phyloP scores from a whole-genome alignment of 2,888 invertebrate genomes.

The Drosophila nigricruria region DNA sequence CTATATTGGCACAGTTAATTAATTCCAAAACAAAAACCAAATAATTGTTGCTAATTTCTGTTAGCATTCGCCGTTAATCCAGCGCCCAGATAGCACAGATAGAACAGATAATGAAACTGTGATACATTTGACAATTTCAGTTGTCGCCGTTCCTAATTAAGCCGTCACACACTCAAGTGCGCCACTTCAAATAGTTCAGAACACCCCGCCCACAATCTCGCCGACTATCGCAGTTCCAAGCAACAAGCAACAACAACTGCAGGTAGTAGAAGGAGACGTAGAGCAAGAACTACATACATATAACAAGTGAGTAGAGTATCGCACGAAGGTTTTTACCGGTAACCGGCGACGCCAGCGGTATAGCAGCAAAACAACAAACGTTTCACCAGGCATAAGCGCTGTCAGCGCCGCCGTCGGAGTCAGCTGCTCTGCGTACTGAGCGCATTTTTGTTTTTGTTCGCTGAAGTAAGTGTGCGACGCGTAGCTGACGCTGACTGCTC shows the following conservation, averaged over 20 bases:
- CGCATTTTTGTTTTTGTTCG: conserved; percentile 30
- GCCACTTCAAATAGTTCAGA: conserved; percentile 53
- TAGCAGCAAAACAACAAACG: conserved; percentile 7
- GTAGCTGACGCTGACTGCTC: conserved; percentile 14
- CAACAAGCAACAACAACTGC: conserved; percentile 25
- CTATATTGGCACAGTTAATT: conserved; percentile 41
- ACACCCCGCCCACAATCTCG: conserved; percentile 1
- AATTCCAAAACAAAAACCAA: not conserved
- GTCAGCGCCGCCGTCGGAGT: conserved; percentile 19
- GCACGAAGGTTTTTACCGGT: conserved; percentile 38
- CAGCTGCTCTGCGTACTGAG: conserved; percentile 23
- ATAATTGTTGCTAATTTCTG: conserved; percentile 48
- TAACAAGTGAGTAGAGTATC: conserved; percentile 19
- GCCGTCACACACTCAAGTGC: conserved; percentile 74
- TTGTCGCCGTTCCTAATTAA: conserved; percentile 68
- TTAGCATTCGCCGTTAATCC: conserved; percentile 31
- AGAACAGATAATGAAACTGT: conserved; percentile 72
- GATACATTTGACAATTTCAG: conserved; percentile 56
- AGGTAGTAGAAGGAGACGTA: conserved; percentile 15
- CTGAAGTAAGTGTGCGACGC: conserved; percentile 38
- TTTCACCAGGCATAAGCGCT: conserved; percentile 21
- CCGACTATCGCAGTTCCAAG: conserved; percentile 39
- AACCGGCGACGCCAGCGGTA: conserved; percentile 16
- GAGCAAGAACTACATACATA: conserved; percentile 19
- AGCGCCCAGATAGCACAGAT: conserved; percentile 56